These are phyloP conservation scores for Xenopus tropicalis DNA, from an alignment of 2,113 vertebrate genomes.

Conservation along the genomic window UCB_Xtro_10.0 CM004448.2:52324001-52324500, in stretches of 20 bases:
- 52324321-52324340: background rate
- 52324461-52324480: background rate
- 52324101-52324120: slow-evolving; percentile 94
- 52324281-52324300: slow-evolving; percentile 46
- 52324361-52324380: background rate
- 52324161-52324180: slow-evolving; percentile 87
- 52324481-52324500: background rate
- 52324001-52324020: too few species aligned
- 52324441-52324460: background rate
- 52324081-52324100: slow-evolving; percentile 92
- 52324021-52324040: too few species aligned
- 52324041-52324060: too few species aligned
- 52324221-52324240: slow-evolving; percentile 88
- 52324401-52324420: background rate
- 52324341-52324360: background rate
- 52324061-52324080: background rate
- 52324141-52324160: slow-evolving; percentile 92
- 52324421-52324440: background rate
- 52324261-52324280: slow-evolving; percentile 63
- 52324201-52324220: slow-evolving; percentile 90
- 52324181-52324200: slow-evolving; percentile 89
- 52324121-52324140: slow-evolving; percentile 89
- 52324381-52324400: background rate
- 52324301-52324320: background rate
- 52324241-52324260: slow-evolving; percentile 97